These are phyloP conservation scores for Sinocyclocheilus grahami DNA, from an alignment of 2,113 vertebrate genomes.

Conservation along the genomic window DNA sequence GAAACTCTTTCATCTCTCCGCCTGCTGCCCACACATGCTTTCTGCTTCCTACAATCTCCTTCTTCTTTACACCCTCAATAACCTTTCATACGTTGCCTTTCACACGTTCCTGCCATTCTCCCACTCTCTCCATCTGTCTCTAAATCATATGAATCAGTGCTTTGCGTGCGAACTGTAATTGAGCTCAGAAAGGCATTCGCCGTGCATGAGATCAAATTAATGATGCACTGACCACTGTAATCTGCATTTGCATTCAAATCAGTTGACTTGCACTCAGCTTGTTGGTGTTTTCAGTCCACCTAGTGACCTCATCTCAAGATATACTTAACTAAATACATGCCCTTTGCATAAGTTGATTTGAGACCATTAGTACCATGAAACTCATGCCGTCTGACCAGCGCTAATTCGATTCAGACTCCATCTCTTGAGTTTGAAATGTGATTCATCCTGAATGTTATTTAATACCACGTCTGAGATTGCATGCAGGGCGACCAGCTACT, in stretches of 20 bases:
- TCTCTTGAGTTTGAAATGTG: slow-evolving; percentile 1
- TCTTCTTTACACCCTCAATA: slow-evolving; percentile 7
- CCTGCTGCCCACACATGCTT: slow-evolving; percentile 6
- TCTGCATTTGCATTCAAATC: background rate
- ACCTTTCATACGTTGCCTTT: background rate
- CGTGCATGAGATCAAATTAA: too few species aligned
- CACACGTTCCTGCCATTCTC: slow-evolving; percentile 42
- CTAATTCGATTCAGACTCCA: slow-evolving; percentile 14
- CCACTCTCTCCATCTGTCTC: slow-evolving; percentile 13
- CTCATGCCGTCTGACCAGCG: too few species aligned
- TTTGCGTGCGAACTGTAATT: background rate
- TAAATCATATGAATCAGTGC: background rate
- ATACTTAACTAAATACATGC: background rate
- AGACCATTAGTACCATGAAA: background rate
- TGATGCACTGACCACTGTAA: too few species aligned
- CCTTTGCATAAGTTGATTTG: background rate
- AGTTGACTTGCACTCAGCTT: background rate
- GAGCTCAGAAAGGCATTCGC: background rate
- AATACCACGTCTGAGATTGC: background rate
- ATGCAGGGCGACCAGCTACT: background rate
- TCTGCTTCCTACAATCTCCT: background rate
- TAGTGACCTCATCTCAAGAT: background rate
- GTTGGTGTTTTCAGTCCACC: background rate
- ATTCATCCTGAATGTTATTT: background rate
- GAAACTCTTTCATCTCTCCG: slow-evolving; percentile 22